A percentile compares a stretch with the other conserved stretches of the same genome.
Evolutionary conservation across 2,113 vertebrate genomes (phyloP).

Genomic region (Phrynosoma platyrhinos): DNA sequence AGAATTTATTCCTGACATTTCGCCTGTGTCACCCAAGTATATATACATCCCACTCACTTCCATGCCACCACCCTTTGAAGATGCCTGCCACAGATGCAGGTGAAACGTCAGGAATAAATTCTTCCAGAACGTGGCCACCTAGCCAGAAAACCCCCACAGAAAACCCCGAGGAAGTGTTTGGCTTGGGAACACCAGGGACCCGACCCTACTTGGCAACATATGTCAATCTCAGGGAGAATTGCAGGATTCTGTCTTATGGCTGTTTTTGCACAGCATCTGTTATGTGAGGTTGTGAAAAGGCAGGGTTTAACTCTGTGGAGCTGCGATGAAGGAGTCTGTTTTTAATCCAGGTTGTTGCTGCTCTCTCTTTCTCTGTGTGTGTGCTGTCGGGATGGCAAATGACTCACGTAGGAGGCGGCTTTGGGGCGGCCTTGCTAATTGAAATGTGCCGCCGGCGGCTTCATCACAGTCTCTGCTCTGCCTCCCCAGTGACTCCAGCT

Average conservation of each 20-base stretch:
- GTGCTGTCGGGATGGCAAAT: conserved; percentile 33
- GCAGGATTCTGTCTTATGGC: neutral
- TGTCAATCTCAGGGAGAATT: neutral
- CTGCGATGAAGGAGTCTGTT: neutral
- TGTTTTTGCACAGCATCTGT: neutral
- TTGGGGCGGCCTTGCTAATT: conserved; percentile 84
- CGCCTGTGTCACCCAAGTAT: no score
- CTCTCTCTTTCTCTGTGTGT: conserved; percentile 53
- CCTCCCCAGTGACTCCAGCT: conserved; percentile 87
- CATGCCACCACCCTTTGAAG: no score
- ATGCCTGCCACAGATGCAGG: no score
- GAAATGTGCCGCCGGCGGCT: conserved; percentile 87
- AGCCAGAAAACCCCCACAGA: no score
- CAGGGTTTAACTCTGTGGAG: neutral
- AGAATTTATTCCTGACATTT: no score
- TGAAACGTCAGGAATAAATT: no score
- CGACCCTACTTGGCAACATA: neutral
- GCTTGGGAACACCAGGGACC: neutral
- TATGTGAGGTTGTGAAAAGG: neutral
- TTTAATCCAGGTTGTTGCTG: neutral
- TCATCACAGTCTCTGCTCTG: conserved; percentile 84
- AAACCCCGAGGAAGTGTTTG: no score
- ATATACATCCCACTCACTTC: no score
- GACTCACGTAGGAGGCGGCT: conserved; percentile 81
- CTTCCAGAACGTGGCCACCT: no score